phyloP scores from a whole-genome alignment of 2,888 invertebrate genomes.

The Drosophila limbata region DNA sequence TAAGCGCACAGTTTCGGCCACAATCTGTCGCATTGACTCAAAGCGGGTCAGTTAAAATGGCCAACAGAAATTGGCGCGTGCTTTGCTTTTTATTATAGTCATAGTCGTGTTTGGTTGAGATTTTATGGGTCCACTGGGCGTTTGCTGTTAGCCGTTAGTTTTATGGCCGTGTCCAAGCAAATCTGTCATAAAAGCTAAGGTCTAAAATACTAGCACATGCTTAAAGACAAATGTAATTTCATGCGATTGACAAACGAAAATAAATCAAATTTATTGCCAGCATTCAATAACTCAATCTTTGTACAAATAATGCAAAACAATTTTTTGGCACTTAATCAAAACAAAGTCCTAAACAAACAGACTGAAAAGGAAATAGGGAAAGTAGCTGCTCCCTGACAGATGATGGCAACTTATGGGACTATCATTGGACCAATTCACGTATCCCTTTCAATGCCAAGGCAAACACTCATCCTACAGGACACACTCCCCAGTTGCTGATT shows the following conservation, averaged over 20 bases:
- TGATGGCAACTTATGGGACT: constrained; percentile 20
- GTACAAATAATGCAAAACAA: constrained; percentile 65
- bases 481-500: constrained; percentile 17
- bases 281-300: constrained; percentile 59
- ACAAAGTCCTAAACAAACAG: constrained; percentile 74
- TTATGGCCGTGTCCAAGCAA: constrained; percentile 56
- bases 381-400: constrained; percentile 14
- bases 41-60: constrained; percentile 2
- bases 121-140: constrained; percentile 56
- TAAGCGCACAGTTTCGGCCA: constrained; percentile 1
- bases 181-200: constrained; percentile 71
- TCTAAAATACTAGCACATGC: neutral
- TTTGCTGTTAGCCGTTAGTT: constrained; percentile 47
- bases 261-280: constrained; percentile 63
- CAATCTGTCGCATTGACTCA: neutral
- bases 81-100: constrained; percentile 16
- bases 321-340: constrained; percentile 74
- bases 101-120: constrained; percentile 28
- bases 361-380: neutral
- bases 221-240: constrained; percentile 32
- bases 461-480: constrained; percentile 33
- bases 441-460: constrained; percentile 48
- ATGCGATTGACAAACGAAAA: constrained; percentile 47
- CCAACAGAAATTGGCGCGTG: constrained; percentile 12
- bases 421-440: constrained; percentile 13